Evolutionary conservation across 2,797 vertebrate genomes (phyloP).

Genomic region (Garrulus glandarius): DNA sequence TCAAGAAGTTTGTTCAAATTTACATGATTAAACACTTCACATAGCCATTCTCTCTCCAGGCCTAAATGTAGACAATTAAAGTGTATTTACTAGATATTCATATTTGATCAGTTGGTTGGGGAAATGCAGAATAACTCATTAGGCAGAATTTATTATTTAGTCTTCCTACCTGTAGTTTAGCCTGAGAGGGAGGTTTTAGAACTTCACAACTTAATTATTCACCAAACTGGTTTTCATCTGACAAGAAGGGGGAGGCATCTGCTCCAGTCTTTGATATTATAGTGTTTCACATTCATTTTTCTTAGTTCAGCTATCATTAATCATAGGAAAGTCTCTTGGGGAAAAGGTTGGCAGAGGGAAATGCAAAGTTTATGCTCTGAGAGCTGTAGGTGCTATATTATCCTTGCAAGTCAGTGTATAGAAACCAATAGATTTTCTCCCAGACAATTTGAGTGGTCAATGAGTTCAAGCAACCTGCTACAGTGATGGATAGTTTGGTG

Average conservation of each 20-base stretch:
- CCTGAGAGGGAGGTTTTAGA: constrained; percentile 3
- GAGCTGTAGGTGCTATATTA: constrained; percentile 19
- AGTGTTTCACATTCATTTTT: constrained; percentile 44
- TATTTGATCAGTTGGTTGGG: constrained; percentile 54
- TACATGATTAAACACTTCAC: background rate
- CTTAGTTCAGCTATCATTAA: constrained; percentile 57
- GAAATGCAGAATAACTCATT: constrained; percentile 47
- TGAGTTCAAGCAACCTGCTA: constrained; percentile 43
- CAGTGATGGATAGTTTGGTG: constrained; percentile 31
- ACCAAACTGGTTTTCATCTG: constrained; percentile 25
- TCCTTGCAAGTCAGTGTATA: background rate
- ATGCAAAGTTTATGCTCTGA: constrained; percentile 9
- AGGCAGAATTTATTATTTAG: constrained; percentile 28
- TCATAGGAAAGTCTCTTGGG: constrained; percentile 31
- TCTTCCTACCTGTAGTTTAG: constrained; percentile 1
- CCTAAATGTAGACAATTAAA: constrained; percentile 26
- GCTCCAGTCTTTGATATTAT: background rate
- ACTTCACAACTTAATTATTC: constrained; percentile 53
- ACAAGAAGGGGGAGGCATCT: constrained; percentile 27
- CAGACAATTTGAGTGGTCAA: constrained; percentile 39
- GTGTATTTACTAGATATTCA: constrained; percentile 2
- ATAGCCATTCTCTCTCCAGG: background rate
- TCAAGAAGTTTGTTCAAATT: background rate
- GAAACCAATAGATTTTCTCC: constrained; percentile 40
- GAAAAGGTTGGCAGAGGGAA: background rate